phyloP scores from a whole-genome alignment of 2,113 vertebrate genomes.

The Labrus mixtus region DNA sequence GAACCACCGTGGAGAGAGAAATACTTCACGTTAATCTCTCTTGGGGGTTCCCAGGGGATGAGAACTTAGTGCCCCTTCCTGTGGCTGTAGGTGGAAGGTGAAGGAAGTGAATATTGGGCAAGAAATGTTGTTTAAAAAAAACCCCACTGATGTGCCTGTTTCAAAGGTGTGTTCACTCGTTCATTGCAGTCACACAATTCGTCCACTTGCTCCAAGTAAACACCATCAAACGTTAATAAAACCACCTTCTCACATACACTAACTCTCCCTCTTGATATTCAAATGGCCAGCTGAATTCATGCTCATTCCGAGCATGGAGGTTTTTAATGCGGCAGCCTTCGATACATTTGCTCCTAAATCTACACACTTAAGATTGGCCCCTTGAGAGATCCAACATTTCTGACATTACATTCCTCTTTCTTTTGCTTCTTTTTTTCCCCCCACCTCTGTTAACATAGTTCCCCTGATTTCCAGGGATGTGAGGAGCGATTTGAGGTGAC shows the following conservation, averaged over 20 bases:
- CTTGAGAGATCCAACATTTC: conserved; percentile 5
- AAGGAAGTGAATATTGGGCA: conserved; percentile 22
- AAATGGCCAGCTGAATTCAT: conserved; percentile 16
- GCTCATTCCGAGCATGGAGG: neutral
- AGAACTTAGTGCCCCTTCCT: conserved; percentile 66
- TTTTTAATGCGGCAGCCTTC: conserved; percentile 3
- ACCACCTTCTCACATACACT: conserved; percentile 1
- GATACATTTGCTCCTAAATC: conserved; percentile 31
- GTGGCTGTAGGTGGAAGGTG: conserved; percentile 31
- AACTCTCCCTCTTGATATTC: conserved; percentile 6
- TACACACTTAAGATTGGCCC: conserved; percentile 25
- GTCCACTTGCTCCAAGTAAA: conserved; percentile 9
- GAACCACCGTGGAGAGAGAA: conserved; percentile 69
- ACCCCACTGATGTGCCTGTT: conserved; percentile 4
- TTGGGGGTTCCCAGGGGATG: conserved; percentile 62
- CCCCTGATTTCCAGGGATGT: conserved; percentile 37
- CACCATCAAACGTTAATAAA: conserved; percentile 26
- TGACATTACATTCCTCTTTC: conserved; percentile 20
- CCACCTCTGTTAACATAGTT: conserved; percentile 41
- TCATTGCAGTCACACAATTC: conserved; percentile 54
- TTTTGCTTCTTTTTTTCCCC: conserved; percentile 8
- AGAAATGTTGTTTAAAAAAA: conserved; percentile 29
- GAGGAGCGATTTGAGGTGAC: conserved; percentile 64
- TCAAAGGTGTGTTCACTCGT: conserved; percentile 9
- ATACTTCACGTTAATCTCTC: conserved; percentile 76